A percentile compares a stretch with the other conserved stretches of the same genome.
Evolutionary conservation across 1,140 invertebrate species (phyloP).

Genomic region (Drosophila bocki): DNA sequence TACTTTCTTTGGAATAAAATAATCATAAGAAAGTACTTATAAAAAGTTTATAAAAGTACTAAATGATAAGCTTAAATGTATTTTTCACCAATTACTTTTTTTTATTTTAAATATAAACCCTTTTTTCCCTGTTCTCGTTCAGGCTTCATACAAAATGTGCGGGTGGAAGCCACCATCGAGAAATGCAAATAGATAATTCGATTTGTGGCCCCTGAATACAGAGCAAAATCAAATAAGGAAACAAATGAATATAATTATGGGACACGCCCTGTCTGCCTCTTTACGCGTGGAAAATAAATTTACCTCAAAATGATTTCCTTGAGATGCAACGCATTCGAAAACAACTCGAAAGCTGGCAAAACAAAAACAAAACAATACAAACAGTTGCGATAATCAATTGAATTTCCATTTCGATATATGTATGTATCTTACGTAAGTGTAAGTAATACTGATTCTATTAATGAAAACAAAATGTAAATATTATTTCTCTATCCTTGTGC

Average conservation of each 20-base stretch:
- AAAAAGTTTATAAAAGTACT: no score
- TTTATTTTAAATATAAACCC: neutral
- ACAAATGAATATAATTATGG: conserved; percentile 41
- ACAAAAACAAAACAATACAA: conserved; percentile 13
- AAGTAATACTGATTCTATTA: conserved; percentile 1
- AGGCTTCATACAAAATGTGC: neutral
- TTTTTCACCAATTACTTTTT: neutral
- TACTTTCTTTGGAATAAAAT: conserved; percentile 35
- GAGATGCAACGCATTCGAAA: conserved; percentile 31
- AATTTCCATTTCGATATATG: conserved; percentile 15
- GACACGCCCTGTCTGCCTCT: conserved; percentile 22
- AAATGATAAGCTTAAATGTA: no score
- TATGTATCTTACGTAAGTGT: conserved; percentile 8
- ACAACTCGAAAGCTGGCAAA: neutral
- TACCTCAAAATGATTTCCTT: conserved; percentile 25
- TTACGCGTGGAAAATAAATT: conserved; percentile 41
- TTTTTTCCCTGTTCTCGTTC: neutral
- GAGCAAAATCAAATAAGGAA: conserved; percentile 45
- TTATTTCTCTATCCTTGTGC: conserved; percentile 29
- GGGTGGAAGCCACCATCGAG: conserved; percentile 1
- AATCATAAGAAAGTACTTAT: neutral
- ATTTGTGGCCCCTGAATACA: conserved; percentile 33
- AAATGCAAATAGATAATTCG: conserved; percentile 40
- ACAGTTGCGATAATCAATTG: conserved; percentile 8
- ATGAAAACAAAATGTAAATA: conserved; percentile 20